These are phyloP conservation scores for Actinernus sp. DNA, from an alignment of 92 coral and sea anemone genomes.

Conservation along the genomic window DNA sequence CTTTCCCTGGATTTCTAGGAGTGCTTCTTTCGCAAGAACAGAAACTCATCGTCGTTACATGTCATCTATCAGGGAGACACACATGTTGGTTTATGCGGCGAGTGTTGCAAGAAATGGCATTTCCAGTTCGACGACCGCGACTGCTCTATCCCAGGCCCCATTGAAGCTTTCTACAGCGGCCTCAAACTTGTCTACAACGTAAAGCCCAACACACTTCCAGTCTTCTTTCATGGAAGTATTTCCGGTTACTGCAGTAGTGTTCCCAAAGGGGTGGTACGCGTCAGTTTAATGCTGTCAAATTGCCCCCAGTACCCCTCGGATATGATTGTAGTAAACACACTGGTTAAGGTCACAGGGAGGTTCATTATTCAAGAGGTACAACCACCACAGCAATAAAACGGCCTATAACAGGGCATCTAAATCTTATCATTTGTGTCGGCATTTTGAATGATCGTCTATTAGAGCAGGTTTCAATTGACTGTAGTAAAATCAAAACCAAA, in stretches of 20 bases:
- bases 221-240: slow-evolving; percentile 66
- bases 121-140: slow-evolving; percentile 71
- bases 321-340: slow-evolving; percentile 2
- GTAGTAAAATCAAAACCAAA: no score
- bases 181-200: slow-evolving; percentile 42
- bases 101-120: slow-evolving; percentile 78
- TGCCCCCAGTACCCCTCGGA: slow-evolving; percentile 49
- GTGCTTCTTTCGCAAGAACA: slow-evolving; percentile 55
- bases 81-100: slow-evolving; percentile 70
- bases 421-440: neutral
- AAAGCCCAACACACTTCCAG: slow-evolving; percentile 63
- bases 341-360: slow-evolving; percentile 53
- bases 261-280: slow-evolving; percentile 61
- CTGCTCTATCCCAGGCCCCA: slow-evolving; percentile 69
- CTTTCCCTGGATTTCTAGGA: no score
- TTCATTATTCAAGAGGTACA: slow-evolving; percentile 70
- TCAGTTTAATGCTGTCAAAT: slow-evolving; percentile 47
- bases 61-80: slow-evolving; percentile 78
- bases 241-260: slow-evolving; percentile 75
- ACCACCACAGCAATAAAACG: slow-evolving; percentile 33
- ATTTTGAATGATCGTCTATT: no score
- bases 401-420: neutral
- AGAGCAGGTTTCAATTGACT: no score
- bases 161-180: slow-evolving; percentile 65
- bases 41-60: slow-evolving; percentile 44